Base-by-base conservation (phyloP, 2,797 vertebrate genomes). In the Halcyon badia region DNA sequence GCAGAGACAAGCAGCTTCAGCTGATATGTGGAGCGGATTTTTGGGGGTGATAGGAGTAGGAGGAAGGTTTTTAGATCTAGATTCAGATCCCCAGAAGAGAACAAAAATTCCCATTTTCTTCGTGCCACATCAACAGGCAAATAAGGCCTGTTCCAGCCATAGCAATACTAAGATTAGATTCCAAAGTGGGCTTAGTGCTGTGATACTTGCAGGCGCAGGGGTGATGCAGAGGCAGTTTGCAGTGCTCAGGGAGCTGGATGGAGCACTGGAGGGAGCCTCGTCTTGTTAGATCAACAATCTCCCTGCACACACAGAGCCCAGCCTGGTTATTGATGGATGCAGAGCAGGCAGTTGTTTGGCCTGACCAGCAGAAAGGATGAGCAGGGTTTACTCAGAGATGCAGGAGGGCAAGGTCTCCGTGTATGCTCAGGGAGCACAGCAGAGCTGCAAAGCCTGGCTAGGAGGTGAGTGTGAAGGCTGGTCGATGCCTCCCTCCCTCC, bases 271-370 rank as follows among this genome's bases (percentile, higher is more conserved):
- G 21, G 52, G 25, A 65, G 17, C 14, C 5, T 4, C 14, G 25
- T 25, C 7, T 0, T 31, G 24, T 7, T n/a, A 5, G 44, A 52
- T 12, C 57, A 7, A 11, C 10, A 51, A 1, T 42, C 16, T 39
- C 25, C 75, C 54, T 14, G n/a, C 35, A 37, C 39, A 61, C 44
- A 13, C 28, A 10, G 25, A 22, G 24, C 28, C 22, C 37, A 25
- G 31, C 12, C 41, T 3, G 1, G 28, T 6, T n/a, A 24, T 3
- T 1, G 1, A 4, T 1, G 30, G 30, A 4, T 11, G 14, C 46
- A 71, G 49, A 69, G 24, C 4, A 57, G 25, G 44, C 35, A 90
- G 31, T 25, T 46, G 20, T 49, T 71, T 11, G 64, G 13, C 9
- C 37, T 37, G 17, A 13, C 14, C 17, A 72, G 58, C 8, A 48